A percentile compares a stretch with the other conserved stretches of the same genome.
These are phyloP conservation scores for Erebia ligea DNA, from an alignment of 2,888 invertebrate genomes.

Conservation along the genomic window DNA sequence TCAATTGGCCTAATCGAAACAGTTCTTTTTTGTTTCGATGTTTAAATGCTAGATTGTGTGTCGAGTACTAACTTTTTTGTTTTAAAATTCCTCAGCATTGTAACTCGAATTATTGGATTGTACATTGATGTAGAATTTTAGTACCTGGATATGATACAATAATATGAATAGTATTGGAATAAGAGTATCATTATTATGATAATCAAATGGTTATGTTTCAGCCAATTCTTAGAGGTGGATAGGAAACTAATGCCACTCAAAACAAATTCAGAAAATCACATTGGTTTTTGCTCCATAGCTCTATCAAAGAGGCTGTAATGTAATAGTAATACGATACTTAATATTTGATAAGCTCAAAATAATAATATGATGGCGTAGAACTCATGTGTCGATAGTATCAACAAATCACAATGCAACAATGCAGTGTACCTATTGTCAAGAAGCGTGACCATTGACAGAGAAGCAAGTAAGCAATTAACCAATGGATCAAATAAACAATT, in stretches of 20 bases:
- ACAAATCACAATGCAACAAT: too few relatives aligned
- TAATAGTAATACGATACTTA: not conserved
- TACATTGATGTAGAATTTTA: too few relatives aligned
- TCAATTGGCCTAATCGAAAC: conserved; percentile 36
- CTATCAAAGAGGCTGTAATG: not conserved
- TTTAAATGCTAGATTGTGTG: not conserved
- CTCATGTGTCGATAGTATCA: too few relatives aligned
- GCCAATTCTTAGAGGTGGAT: too few relatives aligned
- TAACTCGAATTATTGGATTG: not conserved
- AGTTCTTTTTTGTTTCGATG: conserved; percentile 18
- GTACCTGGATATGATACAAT: too few relatives aligned
- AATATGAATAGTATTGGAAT: too few relatives aligned
- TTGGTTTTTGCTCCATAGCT: too few relatives aligned
- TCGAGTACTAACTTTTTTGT: not conserved
- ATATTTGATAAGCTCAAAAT: too few relatives aligned
- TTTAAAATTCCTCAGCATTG: not conserved
- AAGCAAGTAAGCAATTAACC: not conserved
- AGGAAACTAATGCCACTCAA: too few relatives aligned
- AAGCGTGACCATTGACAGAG: not conserved
- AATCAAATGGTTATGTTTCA: too few relatives aligned
- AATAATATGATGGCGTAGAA: not conserved
- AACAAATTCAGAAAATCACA: too few relatives aligned
- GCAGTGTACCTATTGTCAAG: not conserved
- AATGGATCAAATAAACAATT: not conserved
- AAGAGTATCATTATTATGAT: too few relatives aligned